These are phyloP conservation scores for Pteropus rufus DNA, from an alignment of 2,797 vertebrate species.

Conservation along the genomic window DNA sequence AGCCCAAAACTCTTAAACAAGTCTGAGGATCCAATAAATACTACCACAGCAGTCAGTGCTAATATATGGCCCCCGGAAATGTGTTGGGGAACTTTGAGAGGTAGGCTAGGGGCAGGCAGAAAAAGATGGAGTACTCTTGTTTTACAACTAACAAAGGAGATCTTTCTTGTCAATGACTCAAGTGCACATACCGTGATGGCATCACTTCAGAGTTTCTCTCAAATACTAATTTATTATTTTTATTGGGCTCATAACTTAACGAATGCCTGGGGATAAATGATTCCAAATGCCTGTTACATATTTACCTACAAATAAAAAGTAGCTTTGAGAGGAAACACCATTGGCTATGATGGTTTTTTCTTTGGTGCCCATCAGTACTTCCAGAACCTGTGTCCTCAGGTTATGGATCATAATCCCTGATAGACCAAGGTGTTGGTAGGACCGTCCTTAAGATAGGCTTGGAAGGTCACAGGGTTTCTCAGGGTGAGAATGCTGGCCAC, in stretches of 20 bases:
- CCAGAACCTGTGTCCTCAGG: not conserved
- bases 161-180: not conserved
- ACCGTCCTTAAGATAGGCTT: not conserved
- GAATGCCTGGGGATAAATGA: not conserved
- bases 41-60: not conserved
- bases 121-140: not conserved
- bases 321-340: not conserved
- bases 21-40: not conserved
- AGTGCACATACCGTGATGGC: not conserved
- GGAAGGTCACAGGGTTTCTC: not conserved
- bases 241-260: not conserved
- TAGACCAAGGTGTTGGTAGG: not conserved
- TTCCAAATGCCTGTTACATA: not conserved
- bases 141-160: not conserved
- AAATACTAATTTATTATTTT: not conserved
- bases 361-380: not conserved
- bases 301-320: conserved; percentile 4
- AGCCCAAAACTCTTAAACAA: not conserved
- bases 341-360: not conserved
- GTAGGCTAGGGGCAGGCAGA: not conserved
- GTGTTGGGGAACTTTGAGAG: not conserved
- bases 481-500: not conserved
- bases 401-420: not conserved
- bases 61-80: not conserved
- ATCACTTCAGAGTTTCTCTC: not conserved